These are phyloP conservation scores for Pasiphila rectangulata DNA, from an alignment of 2,888 invertebrate genomes.

Conservation along the genomic window DNA sequence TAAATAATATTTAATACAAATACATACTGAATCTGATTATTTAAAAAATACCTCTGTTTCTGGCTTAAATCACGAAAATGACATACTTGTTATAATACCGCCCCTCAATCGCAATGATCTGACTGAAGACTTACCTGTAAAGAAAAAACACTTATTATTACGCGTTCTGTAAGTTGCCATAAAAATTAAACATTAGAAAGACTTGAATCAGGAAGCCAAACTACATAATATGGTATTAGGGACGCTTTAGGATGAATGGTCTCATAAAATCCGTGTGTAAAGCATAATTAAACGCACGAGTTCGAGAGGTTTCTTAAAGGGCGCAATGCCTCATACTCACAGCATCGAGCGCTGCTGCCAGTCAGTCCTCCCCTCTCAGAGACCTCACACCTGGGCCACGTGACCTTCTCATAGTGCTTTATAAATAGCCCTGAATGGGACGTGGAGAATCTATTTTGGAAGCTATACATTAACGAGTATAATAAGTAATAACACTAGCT, in stretches of 20 bases:
- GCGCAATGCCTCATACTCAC: neutral
- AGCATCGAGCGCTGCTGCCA: neutral
- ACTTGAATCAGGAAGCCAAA: neutral
- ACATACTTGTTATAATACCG: too few relatives aligned
- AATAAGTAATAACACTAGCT: too few relatives aligned
- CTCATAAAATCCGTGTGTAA: neutral
- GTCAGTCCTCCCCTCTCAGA: too few relatives aligned
- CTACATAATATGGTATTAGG: neutral
- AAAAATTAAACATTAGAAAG: neutral
- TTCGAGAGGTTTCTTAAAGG: neutral
- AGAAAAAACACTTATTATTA: neutral
- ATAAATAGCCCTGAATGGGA: constrained; percentile 26
- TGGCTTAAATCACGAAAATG: too few relatives aligned
- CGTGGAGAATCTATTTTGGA: constrained; percentile 25
- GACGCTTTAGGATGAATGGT: neutral
- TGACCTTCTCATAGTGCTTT: constrained; percentile 20
- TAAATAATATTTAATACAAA: too few relatives aligned
- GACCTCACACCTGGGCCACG: constrained; percentile 9
- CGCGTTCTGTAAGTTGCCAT: neutral
- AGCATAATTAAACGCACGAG: constrained; percentile 10
- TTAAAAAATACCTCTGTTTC: too few relatives aligned
- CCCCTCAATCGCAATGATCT: too few relatives aligned
- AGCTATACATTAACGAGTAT: constrained; percentile 27
- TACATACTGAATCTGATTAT: too few relatives aligned
- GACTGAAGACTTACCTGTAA: constrained; percentile 12